These are phyloP conservation scores for Dryomyza anilis DNA, from an alignment of 2,888 invertebrate species.

Conservation along the genomic window DNA sequence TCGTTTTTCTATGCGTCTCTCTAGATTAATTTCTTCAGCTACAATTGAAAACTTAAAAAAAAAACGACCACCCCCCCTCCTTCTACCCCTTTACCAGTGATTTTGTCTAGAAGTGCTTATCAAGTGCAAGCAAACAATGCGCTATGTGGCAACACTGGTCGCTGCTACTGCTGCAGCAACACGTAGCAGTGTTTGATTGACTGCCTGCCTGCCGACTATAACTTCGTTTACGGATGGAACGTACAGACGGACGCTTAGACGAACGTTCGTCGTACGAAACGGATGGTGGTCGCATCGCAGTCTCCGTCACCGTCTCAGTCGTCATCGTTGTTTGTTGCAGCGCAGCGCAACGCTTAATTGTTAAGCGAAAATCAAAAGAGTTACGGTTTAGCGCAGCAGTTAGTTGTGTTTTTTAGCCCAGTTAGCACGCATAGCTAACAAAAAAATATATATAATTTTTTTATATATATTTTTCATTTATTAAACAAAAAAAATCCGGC, in stretches of 20 bases:
- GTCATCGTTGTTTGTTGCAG: neutral
- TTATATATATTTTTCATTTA: no score
- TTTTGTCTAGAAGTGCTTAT: neutral
- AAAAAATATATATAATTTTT: no score
- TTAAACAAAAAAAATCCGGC: neutral
- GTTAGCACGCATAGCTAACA: no score
- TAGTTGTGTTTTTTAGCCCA: slow-evolving; percentile 5
- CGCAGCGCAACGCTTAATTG: slow-evolving; percentile 31
- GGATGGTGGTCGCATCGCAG: neutral
- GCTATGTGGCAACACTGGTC: slow-evolving; percentile 13
- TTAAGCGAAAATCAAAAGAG: slow-evolving; percentile 37
- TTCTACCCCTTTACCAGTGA: neutral
- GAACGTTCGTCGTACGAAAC: neutral
- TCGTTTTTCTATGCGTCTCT: neutral
- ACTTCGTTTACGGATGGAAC: no score
- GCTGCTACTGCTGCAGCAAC: no score
- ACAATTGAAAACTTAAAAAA: no score
- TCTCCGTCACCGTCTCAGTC: neutral
- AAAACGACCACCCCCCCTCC: neutral
- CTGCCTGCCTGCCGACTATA: slow-evolving; percentile 12
- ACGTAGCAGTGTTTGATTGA: neutral
- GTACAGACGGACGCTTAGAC: no score
- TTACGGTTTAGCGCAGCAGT: slow-evolving; percentile 31
- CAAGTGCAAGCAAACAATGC: neutral
- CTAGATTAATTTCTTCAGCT: slow-evolving; percentile 1